phyloP scores from a whole-genome alignment of 2,113 vertebrate species.

The Heterocephalus glaber region DNA sequence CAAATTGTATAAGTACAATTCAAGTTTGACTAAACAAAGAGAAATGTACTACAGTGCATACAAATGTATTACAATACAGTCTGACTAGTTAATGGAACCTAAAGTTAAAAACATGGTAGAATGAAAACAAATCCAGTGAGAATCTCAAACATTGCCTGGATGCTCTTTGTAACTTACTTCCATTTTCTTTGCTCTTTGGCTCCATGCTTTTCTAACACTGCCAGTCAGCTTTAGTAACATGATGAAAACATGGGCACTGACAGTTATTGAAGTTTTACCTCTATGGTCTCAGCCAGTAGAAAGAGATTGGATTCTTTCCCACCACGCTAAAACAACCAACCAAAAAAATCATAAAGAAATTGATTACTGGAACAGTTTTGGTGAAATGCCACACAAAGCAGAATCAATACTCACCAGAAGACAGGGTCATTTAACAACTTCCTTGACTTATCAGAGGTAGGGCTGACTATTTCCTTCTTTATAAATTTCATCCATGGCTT shows the following conservation, averaged over 20 bases:
- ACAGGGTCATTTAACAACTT: background rate
- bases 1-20: background rate
- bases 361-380: background rate
- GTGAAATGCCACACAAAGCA: background rate
- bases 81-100: background rate
- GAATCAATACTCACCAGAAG: background rate
- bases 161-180: background rate
- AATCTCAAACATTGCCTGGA: background rate
- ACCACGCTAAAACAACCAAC: background rate
- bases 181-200: background rate
- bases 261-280: background rate
- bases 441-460: background rate
- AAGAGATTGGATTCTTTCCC: background rate
- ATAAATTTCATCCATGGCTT: background rate
- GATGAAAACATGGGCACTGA: background rate
- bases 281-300: background rate
- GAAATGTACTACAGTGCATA: background rate
- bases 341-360: background rate
- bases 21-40: background rate
- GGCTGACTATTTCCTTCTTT: background rate
- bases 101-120: background rate
- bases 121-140: background rate
- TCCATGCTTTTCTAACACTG: background rate
- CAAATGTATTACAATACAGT: background rate
- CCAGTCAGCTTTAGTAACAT: background rate